A percentile compares a stretch with the other conserved stretches of the same genome.
Evolutionary conservation across 2,113 vertebrate species (phyloP).

Genomic region (Anas platyrhynchos): DNA sequence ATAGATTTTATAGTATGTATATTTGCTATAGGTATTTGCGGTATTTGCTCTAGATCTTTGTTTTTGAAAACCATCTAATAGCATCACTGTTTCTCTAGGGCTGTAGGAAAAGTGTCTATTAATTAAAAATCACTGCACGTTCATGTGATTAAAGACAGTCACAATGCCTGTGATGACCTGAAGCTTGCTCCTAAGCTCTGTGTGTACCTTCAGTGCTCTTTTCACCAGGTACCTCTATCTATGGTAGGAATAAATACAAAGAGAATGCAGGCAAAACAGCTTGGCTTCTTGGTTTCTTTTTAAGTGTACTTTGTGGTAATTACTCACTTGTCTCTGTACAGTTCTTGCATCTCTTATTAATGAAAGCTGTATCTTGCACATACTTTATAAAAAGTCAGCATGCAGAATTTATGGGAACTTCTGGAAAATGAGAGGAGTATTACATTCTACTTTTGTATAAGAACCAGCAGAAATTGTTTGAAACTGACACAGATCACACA

Average conservation of each 20-base stretch:
- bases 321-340: accelerated
- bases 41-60: neutral
- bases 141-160: neutral
- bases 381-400: neutral
- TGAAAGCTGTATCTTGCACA: neutral
- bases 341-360: neutral
- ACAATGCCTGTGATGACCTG: neutral
- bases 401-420: neutral
- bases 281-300: neutral
- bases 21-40: neutral
- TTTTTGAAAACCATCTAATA: neutral
- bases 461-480: neutral
- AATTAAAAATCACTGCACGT: neutral
- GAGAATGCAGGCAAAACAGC: neutral
- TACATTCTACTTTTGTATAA: neutral
- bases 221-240: neutral
- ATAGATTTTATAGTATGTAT: neutral
- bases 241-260: neutral
- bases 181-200: neutral
- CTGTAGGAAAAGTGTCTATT: neutral
- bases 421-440: neutral
- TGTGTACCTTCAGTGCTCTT: neutral
- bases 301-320: neutral
- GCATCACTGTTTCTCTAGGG: neutral
- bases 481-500: too few species aligned